phyloP scores from a whole-genome alignment of 2,888 invertebrate species.

The Megastigmus dorsalis region DNA sequence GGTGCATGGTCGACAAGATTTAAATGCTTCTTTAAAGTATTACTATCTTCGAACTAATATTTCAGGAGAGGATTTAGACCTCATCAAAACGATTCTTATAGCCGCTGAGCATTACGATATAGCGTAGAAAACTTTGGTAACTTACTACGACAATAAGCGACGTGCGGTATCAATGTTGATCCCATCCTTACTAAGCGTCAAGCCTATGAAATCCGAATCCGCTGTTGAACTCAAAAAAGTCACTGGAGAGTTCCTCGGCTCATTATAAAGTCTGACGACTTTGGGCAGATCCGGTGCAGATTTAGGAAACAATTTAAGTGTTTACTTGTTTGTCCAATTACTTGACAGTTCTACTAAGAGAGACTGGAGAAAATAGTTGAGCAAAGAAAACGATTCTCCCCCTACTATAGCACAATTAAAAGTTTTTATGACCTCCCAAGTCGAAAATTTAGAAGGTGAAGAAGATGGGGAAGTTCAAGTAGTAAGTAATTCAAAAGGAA shows the following conservation, averaged over 20 bases:
- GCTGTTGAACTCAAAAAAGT: not conserved
- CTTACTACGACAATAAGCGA: not conserved
- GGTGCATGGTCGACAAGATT: not conserved
- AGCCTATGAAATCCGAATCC: not conserved
- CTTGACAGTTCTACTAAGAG: not conserved
- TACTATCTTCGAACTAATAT: not conserved
- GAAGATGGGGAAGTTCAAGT: not conserved
- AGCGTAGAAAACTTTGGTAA: not conserved
- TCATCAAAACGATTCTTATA: not conserved
- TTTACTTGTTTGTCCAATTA: not conserved
- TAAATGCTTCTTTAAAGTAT: not conserved
- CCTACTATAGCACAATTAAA: not conserved
- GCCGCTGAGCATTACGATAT: not conserved
- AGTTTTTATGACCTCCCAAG: not conserved
- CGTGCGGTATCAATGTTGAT: not conserved
- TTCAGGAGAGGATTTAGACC: not conserved
- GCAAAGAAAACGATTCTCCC: not conserved
- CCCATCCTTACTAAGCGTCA: not conserved
- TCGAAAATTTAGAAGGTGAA: not conserved
- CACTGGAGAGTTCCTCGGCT: not conserved
- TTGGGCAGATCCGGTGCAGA: not conserved
- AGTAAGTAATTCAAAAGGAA: not conserved
- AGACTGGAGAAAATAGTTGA: not conserved
- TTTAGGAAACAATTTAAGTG: not conserved
- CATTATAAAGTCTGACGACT: not conserved